Evolutionary conservation across 2,113 vertebrate genomes (phyloP).

Genomic region (Bostrychus sinensis): DNA sequence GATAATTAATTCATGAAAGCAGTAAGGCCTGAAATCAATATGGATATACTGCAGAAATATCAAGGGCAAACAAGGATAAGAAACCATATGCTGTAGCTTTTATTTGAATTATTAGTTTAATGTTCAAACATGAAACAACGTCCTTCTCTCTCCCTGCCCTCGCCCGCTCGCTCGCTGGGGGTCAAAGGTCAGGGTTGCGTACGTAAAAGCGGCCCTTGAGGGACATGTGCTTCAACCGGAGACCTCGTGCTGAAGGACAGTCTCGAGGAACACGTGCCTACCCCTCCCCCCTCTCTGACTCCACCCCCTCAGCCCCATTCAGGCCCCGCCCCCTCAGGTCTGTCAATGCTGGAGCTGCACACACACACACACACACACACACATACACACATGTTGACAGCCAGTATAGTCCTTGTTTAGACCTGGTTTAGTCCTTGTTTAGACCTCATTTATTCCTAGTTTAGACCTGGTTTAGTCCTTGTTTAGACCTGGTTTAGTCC

Average conservation of each 20-base stretch:
- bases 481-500: too few species aligned
- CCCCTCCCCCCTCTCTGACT: too few species aligned
- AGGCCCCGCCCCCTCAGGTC: neutral
- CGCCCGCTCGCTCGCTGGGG: neutral
- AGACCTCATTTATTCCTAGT: too few species aligned
- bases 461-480: too few species aligned
- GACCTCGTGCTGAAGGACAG: slow-evolving; percentile 15
- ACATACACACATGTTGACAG: too few species aligned
- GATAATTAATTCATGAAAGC: too few species aligned
- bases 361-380: slow-evolving; percentile 8
- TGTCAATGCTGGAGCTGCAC: too few species aligned
- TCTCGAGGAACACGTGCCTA: slow-evolving; percentile 11
- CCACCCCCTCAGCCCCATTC: too few species aligned
- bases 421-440: too few species aligned
- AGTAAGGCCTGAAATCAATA: slow-evolving; percentile 31
- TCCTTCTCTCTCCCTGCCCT: neutral
- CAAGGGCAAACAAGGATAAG: slow-evolving; percentile 10
- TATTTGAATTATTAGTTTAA: neutral
- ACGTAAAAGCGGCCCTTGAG: neutral
- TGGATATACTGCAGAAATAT: slow-evolving; percentile 23
- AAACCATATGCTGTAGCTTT: neutral
- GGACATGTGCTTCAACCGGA: neutral
- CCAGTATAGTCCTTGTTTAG: too few species aligned
- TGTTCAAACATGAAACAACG: neutral
- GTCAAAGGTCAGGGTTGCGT: slow-evolving; percentile 14